Conservation (phyloP, 2,888 invertebrate species). For the Archaeoteleia sp. region DNA sequence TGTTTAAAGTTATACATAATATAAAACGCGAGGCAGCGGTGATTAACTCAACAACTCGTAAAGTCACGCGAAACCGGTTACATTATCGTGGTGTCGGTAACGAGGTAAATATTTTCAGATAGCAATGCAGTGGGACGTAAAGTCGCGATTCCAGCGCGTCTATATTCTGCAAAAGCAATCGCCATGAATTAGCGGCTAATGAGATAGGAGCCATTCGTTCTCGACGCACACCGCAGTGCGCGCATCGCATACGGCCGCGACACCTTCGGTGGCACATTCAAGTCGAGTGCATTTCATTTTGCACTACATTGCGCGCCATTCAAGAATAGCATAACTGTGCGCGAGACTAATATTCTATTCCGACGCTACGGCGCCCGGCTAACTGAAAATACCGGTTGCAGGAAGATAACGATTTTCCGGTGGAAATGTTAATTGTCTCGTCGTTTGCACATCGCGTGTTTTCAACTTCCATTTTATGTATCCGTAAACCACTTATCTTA, state of each 20-base stretch:
- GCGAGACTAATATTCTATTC: conserved; percentile 26
- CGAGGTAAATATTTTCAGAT: conserved; percentile 36
- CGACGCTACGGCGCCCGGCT: not conserved
- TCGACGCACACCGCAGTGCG: not conserved
- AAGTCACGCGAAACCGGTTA: conserved; percentile 39
- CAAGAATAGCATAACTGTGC: conserved; percentile 1
- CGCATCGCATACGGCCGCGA: not conserved
- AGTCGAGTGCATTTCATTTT: conserved; percentile 1
- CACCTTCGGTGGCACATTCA: conserved; percentile 9
- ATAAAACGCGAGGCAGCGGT: conserved; percentile 1
- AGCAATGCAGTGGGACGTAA: conserved; percentile 4
- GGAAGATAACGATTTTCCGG: conserved; percentile 55
- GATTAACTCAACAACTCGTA: conserved; percentile 31
- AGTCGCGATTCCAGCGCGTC: conserved; percentile 3
- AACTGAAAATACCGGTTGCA: conserved; percentile 22
- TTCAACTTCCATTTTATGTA: conserved; percentile 40
- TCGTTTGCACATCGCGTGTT: conserved; percentile 51
- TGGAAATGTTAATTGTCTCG: conserved; percentile 55
- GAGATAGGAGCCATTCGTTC: conserved; percentile 10
- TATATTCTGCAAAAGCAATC: conserved; percentile 12
- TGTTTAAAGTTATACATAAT: not conserved
- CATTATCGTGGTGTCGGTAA: conserved; percentile 29
- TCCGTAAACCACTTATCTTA: conserved; percentile 42
- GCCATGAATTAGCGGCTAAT: conserved; percentile 8
- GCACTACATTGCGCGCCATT: not conserved